Percentiles rank a stretch among this genome's conserved stretches.
Conservation (phyloP, 1,140 invertebrate genomes). For the Drosophila asahinai region DNA sequence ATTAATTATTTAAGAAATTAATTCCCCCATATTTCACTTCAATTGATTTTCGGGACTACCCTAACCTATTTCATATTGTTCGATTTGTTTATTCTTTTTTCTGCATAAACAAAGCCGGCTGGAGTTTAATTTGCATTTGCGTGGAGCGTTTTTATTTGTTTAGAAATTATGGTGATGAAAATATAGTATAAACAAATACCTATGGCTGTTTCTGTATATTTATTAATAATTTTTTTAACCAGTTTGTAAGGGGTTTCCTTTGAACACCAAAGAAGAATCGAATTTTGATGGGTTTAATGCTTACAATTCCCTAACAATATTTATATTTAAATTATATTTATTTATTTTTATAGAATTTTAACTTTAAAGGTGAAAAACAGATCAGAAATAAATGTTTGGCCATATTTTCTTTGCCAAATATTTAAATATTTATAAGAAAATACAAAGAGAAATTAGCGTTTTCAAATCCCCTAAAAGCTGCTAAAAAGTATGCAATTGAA, state of each 20-base stretch:
- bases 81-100: conserved; percentile 13
- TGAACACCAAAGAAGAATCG: background rate
- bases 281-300: background rate
- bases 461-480: too few relatives aligned
- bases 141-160: background rate
- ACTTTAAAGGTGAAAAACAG: too few relatives aligned
- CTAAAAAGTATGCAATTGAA: too few relatives aligned
- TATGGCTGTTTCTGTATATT: background rate
- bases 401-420: too few relatives aligned
- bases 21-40: background rate
- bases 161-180: background rate
- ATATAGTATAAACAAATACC: conserved; percentile 13
- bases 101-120: conserved; percentile 19
- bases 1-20: background rate
- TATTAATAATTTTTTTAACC: background rate
- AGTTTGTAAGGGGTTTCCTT: too few relatives aligned
- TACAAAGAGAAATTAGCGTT: too few relatives aligned
- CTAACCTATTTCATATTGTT: conserved; percentile 6
- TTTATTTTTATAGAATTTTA: too few relatives aligned
- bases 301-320: background rate
- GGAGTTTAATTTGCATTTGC: background rate
- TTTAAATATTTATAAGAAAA: too few relatives aligned
- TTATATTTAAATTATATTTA: too few relatives aligned
- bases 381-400: too few relatives aligned
- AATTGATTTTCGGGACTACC: conserved; percentile 7